These are phyloP conservation scores for Pantala flavescens DNA, from an alignment of 1,140 invertebrate species.

Conservation along the genomic window DNA sequence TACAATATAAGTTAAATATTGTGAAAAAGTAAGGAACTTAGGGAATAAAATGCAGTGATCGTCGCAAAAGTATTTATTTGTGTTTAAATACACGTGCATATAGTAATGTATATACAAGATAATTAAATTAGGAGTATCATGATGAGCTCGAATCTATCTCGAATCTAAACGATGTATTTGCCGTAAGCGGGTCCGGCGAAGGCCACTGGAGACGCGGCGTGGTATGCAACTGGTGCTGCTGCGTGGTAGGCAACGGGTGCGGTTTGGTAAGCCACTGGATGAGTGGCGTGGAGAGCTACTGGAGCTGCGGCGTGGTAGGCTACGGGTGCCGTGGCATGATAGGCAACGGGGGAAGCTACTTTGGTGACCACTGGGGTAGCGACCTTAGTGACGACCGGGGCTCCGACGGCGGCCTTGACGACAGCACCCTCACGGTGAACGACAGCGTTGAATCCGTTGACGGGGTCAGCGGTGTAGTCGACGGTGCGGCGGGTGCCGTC, in stretches of 20 bases:
- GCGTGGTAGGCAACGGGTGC: background rate
- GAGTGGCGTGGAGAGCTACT: background rate
- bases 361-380: slow-evolving; percentile 25
- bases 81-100: background rate
- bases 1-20: no score
- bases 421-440: slow-evolving; percentile 43
- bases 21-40: no score
- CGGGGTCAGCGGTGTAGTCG: slow-evolving; percentile 59
- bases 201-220: background rate
- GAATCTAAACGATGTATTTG: background rate
- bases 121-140: background rate
- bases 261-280: background rate
- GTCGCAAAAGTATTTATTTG: no score
- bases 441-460: slow-evolving; percentile 58
- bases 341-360: slow-evolving; percentile 22
- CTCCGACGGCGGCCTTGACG: slow-evolving; percentile 23
- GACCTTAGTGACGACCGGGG: slow-evolving; percentile 20
- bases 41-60: no score
- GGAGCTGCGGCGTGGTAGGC: slow-evolving; percentile 19
- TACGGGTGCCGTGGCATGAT: slow-evolving; percentile 23
- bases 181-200: background rate
- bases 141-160: background rate
- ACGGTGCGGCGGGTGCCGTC: slow-evolving; percentile 58
- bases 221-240: background rate
- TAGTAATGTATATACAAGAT: background rate